A percentile compares a stretch with the other conserved stretches of the same genome.
Evolutionary conservation across 2,797 vertebrate genomes (phyloP).

Genomic region (Miichthys miiuy): DNA sequence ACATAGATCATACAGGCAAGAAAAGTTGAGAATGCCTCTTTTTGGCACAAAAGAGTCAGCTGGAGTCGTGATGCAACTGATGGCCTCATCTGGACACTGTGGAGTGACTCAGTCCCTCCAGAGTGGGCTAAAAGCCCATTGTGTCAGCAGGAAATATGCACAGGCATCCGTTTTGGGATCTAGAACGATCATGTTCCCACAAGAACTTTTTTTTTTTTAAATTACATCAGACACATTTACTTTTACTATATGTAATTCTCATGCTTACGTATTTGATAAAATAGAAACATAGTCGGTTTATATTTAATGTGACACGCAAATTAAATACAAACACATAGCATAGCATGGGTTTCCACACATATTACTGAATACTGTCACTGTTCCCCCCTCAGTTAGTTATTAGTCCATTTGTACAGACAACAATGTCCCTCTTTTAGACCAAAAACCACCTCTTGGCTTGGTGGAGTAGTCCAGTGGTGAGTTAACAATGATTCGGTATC

Average conservation of each 20-base stretch:
- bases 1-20: constrained; percentile 34
- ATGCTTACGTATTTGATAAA: neutral
- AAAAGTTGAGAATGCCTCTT: constrained; percentile 32
- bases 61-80: constrained; percentile 32
- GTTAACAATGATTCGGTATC: neutral
- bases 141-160: constrained; percentile 15
- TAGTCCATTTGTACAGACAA: neutral
- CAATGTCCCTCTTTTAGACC: neutral
- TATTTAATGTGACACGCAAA: neutral
- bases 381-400: neutral
- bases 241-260: neutral
- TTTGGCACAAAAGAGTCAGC: constrained; percentile 42
- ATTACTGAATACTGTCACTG: too few species aligned
- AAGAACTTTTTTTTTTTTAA: neutral
- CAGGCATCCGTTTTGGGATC: neutral
- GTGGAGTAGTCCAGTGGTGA: too few species aligned
- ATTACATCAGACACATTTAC: neutral
- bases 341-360: neutral
- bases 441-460: neutral
- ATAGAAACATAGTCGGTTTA: neutral
- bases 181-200: neutral
- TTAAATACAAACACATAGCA: neutral
- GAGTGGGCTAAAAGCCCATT: neutral
- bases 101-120: constrained; percentile 12
- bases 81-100: constrained; percentile 24